phyloP scores from a whole-genome alignment of 2,113 vertebrate species.

The Anguilla rostrata region DNA sequence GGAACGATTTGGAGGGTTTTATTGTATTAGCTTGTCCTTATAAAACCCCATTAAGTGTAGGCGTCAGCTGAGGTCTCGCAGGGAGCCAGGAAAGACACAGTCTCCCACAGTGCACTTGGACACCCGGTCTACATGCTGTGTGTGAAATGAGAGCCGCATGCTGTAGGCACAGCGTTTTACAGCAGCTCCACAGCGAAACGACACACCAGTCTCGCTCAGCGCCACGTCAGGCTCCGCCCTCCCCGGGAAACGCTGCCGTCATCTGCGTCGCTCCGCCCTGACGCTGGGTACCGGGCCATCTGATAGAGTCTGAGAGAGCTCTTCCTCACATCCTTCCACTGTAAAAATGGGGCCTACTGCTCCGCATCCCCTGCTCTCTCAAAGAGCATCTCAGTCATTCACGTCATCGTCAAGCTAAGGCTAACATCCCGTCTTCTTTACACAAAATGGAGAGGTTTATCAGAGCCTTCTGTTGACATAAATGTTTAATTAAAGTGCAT shows the following conservation, averaged over 20 bases:
- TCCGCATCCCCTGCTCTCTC: not conserved
- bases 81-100: not conserved
- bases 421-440: not conserved
- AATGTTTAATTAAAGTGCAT: not conserved
- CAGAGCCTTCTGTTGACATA: not conserved
- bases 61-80: not conserved
- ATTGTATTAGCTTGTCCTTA: not conserved
- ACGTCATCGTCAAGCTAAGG: not conserved
- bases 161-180: constrained; percentile 38
- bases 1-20: not conserved
- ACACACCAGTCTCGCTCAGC: constrained; percentile 20
- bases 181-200: constrained; percentile 28
- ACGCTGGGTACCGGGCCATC: not conserved
- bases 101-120: not conserved
- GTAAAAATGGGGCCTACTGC: not conserved
- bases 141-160: not conserved
- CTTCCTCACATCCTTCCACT: not conserved
- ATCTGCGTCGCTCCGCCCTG: not conserved
- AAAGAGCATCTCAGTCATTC: not conserved
- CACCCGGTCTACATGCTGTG: not conserved
- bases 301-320: not conserved
- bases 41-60: not conserved
- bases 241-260: constrained; percentile 31
- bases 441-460: not conserved
- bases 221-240: constrained; percentile 42